A percentile compares a stretch with the other conserved stretches of the same genome.
Conservation (phyloP, 2,113 vertebrate species). For the Noctilio leporinus region DNA sequence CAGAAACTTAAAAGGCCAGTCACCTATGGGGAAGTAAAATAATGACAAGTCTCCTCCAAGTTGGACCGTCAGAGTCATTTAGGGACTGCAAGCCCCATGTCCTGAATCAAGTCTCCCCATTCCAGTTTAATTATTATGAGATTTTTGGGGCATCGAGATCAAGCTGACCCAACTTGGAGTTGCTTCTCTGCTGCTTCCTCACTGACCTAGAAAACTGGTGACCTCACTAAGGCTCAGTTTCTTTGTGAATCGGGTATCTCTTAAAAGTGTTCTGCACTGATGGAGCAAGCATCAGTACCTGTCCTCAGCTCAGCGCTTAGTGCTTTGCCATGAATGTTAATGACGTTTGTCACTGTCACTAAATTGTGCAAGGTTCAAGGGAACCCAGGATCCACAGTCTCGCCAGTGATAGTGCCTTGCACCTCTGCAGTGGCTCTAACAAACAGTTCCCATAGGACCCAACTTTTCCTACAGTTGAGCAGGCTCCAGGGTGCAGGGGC, state of each 20-base stretch:
- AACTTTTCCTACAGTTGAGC: constrained; percentile 42
- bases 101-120: background rate
- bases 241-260: background rate
- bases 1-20: background rate
- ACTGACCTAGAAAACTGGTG: background rate
- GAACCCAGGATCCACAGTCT: background rate
- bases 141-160: background rate
- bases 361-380: background rate
- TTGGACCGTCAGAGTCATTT: background rate
- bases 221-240: background rate
- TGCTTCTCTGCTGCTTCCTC: background rate
- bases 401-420: background rate
- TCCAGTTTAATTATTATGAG: background rate
- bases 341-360: background rate
- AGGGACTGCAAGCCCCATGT: background rate
- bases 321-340: background rate
- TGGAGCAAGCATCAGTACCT: background rate
- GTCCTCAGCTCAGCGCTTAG: background rate
- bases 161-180: background rate
- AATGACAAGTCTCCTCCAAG: background rate
- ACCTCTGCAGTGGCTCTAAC: background rate
- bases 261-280: background rate
- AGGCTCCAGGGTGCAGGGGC: constrained; percentile 36
- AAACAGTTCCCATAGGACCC: constrained; percentile 7
- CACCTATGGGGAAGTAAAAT: background rate